Conservation (phyloP, 2,797 vertebrate species). For the Sternarchorhynchus goeldii region DNA sequence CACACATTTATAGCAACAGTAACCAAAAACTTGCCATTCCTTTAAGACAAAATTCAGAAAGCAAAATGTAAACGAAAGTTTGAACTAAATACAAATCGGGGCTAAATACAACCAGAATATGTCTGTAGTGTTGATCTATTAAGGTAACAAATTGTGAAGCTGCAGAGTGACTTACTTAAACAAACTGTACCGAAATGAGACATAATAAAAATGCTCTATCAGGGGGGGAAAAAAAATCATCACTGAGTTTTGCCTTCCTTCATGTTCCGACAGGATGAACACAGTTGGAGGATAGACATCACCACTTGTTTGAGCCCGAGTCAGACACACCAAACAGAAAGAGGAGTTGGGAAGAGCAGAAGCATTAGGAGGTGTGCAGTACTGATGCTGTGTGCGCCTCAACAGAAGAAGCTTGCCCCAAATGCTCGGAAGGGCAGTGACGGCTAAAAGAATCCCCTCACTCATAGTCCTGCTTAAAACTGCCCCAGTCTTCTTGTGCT, state of each 20-base stretch:
- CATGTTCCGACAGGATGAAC: not conserved
- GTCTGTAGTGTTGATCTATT: conserved; percentile 1
- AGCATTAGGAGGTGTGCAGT: conserved; percentile 44
- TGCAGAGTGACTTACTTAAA: not conserved
- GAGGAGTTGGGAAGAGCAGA: conserved; percentile 33
- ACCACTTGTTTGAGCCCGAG: conserved; percentile 38
- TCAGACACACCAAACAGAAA: conserved; percentile 35
- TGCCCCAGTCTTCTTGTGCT: conserved; percentile 59
- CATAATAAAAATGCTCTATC: conserved; percentile 4
- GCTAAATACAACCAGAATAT: not conserved
- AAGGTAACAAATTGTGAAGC: conserved; percentile 5
- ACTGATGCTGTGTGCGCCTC: conserved; percentile 17
- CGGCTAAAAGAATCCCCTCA: conserved; percentile 34
- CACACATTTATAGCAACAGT: not conserved
- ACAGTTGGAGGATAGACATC: conserved; percentile 27
- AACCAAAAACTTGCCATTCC: not conserved
- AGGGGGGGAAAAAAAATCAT: conserved; percentile 4
- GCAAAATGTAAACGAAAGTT: not conserved
- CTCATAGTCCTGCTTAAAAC: conserved; percentile 59
- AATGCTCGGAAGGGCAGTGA: not conserved
- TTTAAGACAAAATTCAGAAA: not conserved
- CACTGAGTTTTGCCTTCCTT: conserved; percentile 3
- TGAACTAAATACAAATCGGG: not conserved
- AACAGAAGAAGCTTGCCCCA: conserved; percentile 36
- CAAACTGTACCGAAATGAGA: conserved; percentile 28